phyloP scores from a whole-genome alignment of 1,140 invertebrate species.

The Tetramorium alpestre region DNA sequence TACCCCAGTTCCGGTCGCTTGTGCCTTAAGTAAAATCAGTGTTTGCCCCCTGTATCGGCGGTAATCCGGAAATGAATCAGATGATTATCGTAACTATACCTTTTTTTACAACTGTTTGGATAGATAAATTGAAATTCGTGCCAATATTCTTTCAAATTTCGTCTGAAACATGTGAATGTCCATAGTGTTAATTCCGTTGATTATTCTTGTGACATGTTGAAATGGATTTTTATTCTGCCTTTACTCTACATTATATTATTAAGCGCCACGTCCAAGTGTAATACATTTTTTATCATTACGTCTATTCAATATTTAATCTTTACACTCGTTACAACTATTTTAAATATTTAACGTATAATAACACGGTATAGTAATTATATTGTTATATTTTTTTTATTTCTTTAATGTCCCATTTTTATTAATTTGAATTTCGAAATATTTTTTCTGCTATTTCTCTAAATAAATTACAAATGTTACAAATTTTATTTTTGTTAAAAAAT shows the following conservation, averaged over 20 bases:
- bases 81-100: background rate
- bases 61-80: background rate
- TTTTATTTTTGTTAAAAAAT: background rate
- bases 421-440: background rate
- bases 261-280: background rate
- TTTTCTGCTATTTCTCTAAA: background rate
- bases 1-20: conserved; percentile 5
- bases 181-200: background rate
- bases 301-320: conserved; percentile 20
- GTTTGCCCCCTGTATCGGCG: background rate
- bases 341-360: background rate
- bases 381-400: background rate
- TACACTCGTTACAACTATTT: background rate
- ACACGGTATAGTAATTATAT: too few relatives aligned
- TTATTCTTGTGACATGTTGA: background rate
- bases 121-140: background rate
- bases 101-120: background rate
- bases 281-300: background rate
- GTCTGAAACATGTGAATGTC: background rate
- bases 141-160: background rate
- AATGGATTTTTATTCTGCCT: background rate
- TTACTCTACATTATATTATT: background rate
- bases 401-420: background rate
- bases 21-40: background rate
- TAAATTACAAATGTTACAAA: background rate